These are phyloP conservation scores for Danaus melanippus DNA, from an alignment of 1,140 invertebrate genomes.

Conservation along the genomic window DNA sequence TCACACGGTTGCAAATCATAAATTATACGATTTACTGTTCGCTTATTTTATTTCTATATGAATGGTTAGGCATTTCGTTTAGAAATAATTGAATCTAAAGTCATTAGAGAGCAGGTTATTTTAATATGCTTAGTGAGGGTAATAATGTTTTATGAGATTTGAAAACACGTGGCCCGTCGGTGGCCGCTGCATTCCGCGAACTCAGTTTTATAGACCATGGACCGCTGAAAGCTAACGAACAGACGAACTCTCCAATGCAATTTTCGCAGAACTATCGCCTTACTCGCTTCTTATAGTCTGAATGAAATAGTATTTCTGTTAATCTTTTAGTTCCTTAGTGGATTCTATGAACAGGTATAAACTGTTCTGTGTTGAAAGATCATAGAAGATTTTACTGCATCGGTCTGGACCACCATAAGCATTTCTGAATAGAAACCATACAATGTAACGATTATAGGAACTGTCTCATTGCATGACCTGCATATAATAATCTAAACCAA, in stretches of 20 bases:
- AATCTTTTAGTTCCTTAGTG: conserved; percentile 28
- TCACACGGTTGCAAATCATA: too few species aligned
- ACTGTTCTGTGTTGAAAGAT: too few species aligned
- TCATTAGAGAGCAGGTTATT: background rate
- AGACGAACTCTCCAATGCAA: conserved; percentile 35
- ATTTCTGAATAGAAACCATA: too few species aligned
- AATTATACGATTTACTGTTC: too few species aligned
- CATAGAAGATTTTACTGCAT: too few species aligned
- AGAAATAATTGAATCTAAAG: too few species aligned
- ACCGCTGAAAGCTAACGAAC: conserved; percentile 58
- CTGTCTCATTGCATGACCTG: too few species aligned
- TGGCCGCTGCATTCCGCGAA: conserved; percentile 52
- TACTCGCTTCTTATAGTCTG: too few species aligned
- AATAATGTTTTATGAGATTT: conserved; percentile 51
- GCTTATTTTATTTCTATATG: too few species aligned
- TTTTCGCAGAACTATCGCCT: conserved; percentile 43
- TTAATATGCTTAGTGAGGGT: conserved; percentile 12
- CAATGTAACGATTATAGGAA: too few species aligned
- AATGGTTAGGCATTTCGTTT: too few species aligned
- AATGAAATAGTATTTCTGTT: background rate
- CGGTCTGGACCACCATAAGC: too few species aligned
- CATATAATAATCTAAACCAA: background rate
- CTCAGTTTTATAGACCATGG: conserved; percentile 56
- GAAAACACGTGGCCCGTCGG: conserved; percentile 46
- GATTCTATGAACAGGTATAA: conserved; percentile 9